phyloP scores from a whole-genome alignment of 2,888 invertebrate species.

The Drosophila ustulata region DNA sequence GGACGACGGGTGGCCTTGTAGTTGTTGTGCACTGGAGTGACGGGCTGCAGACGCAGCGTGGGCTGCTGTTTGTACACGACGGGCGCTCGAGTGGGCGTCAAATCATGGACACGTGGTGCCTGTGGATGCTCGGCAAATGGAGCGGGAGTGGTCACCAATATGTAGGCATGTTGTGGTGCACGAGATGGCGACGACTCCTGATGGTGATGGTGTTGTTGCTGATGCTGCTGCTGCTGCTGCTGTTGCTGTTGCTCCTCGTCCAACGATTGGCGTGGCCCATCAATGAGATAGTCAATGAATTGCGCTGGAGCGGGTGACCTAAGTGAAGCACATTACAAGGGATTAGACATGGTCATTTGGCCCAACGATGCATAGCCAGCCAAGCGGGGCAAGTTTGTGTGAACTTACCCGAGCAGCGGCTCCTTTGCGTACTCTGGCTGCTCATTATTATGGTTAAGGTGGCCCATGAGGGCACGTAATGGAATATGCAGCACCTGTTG shows the following conservation, averaged over 20 bases:
- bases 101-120: constrained; percentile 40
- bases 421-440: constrained; percentile 58
- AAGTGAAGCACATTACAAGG: not conserved
- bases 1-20: constrained; percentile 62
- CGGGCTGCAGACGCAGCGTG: constrained; percentile 78
- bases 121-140: constrained; percentile 61
- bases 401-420: constrained; percentile 69
- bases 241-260: constrained; percentile 79
- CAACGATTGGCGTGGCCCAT: constrained; percentile 82
- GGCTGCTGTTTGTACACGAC: constrained; percentile 76
- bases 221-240: constrained; percentile 52
- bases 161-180: constrained; percentile 69
- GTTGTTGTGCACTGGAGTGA: constrained; percentile 61
- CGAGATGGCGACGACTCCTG: constrained; percentile 48
- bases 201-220: constrained; percentile 61
- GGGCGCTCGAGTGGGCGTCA: constrained; percentile 68
- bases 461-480: constrained; percentile 70
- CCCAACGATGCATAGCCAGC: not conserved
- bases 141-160: constrained; percentile 77
- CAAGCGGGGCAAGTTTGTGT: not conserved
- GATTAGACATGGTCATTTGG: not conserved
- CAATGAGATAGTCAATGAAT: constrained; percentile 81
- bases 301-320: constrained; percentile 63
- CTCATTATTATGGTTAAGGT: constrained; percentile 71
- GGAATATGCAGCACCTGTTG: constrained; percentile 81